Evolutionary conservation across 2,888 invertebrate genomes (phyloP), one percentile per base, ranked within the genome.

Genomic region (Cyaniris semiargus): DNA sequence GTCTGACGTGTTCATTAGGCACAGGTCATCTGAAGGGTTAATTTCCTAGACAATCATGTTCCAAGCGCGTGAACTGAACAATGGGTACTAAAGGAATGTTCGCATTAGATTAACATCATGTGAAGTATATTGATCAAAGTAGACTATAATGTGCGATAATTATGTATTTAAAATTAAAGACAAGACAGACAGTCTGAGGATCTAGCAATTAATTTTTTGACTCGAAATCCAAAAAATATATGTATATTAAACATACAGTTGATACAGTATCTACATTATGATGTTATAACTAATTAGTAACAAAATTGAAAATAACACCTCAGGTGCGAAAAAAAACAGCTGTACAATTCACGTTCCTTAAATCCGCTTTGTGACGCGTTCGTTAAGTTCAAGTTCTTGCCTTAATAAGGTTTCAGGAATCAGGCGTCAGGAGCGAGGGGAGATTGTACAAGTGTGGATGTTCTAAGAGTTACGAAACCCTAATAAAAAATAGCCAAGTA

Each of bases 381-480:
- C 77, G 78, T 79, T 77, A 81, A 82, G 79, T 80, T 76, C 75
- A 78, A 78, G 78, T 79, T 76, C 77, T 76, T 34, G 75, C 78
- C 80, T 79, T 80, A 81, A 80, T 81, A 80, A 79, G 81, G 78
- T 80, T 80, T 80, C 80, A 60, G 74, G 79, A 78, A 79, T 77
- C 80, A 60, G 74, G 79, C 78, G 80, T 77, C 78, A 78, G 79
- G 80, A 78, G 78, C 76, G 77, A 79, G 76, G 80, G 79, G 79
- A 77, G 78, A 80, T 80, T 80, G 77, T 79, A 79, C 81, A 82
- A 77, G 81, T 81, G 81, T 80, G 80, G 79, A 87, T 86, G 84
- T 87, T 84, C 83, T 84, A 84, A 83, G 82, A 85, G 84, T 85
- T 85, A 85, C 82, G 86, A 85, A 84, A 85, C 83, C 85, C 83